These are phyloP conservation scores for Priocnemis perturbator DNA, from an alignment of 2,888 invertebrate genomes.

Conservation along the genomic window DNA sequence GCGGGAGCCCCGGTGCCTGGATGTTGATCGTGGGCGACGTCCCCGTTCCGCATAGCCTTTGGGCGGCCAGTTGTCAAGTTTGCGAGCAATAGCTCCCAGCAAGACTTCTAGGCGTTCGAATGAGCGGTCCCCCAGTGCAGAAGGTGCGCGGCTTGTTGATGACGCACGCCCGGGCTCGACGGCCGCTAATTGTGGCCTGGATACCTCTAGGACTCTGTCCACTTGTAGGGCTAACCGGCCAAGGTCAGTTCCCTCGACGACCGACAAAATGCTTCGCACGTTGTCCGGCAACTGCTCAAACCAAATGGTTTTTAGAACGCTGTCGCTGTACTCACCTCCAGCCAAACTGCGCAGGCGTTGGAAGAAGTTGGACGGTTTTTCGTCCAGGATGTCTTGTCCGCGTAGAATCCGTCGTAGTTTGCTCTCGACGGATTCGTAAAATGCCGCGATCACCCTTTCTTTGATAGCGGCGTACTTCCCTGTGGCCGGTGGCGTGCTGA, in stretches of 20 bases:
- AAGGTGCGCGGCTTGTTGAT: too few relatives aligned
- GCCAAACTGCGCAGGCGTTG: too few relatives aligned
- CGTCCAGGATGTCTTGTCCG: not conserved
- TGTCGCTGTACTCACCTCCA: not conserved
- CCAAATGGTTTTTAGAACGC: not conserved
- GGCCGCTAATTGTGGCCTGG: not conserved
- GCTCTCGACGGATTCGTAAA: not conserved
- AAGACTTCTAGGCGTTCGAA: too few relatives aligned
- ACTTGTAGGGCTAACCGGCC: not conserved
- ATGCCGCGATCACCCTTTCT: conserved; percentile 1
- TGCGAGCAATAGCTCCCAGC: too few relatives aligned
- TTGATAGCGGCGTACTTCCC: conserved; percentile 8
- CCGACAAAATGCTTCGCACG: not conserved
- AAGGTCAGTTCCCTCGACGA: too few relatives aligned
- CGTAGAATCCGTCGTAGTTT: conserved; percentile 8
- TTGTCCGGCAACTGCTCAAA: not conserved
- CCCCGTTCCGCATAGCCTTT: too few relatives aligned
- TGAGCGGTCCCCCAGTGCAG: too few relatives aligned
- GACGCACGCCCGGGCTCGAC: not conserved
- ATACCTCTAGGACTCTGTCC: not conserved
- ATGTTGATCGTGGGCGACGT: too few relatives aligned
- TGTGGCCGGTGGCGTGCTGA: not conserved
- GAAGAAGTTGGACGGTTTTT: too few relatives aligned
- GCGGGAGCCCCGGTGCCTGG: too few relatives aligned
- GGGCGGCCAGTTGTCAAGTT: too few relatives aligned